Conservation (phyloP, 2,113 vertebrate species). For the Ptilorrhoa leucosticta region DNA sequence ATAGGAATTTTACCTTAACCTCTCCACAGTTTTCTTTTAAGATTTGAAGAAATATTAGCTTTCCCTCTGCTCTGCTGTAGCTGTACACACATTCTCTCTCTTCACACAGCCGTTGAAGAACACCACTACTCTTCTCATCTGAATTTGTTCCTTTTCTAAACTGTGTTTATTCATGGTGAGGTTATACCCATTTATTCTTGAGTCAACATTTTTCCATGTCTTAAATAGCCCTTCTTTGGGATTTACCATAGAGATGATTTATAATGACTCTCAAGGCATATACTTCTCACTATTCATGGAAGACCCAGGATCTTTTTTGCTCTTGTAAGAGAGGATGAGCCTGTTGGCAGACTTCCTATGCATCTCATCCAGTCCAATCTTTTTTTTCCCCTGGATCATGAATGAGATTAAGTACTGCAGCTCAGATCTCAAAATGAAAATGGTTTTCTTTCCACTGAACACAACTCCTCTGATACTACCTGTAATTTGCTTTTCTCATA, state of each 20-base stretch:
- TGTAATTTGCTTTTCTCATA: background rate
- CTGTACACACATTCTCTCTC: background rate
- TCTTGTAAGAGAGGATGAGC: background rate
- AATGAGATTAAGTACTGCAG: background rate
- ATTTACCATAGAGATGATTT: conserved; percentile 22
- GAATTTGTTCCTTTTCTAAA: conserved; percentile 43
- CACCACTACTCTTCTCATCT: background rate
- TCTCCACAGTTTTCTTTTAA: background rate
- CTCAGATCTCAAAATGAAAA: background rate
- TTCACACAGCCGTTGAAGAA: background rate
- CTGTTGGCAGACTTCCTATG: background rate
- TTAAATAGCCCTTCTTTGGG: conserved; percentile 44
- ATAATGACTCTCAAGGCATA: background rate
- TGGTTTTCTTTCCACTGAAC: background rate
- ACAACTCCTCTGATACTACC: background rate
- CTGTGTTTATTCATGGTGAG: conserved; percentile 41
- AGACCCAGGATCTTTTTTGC: background rate
- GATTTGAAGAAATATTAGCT: conserved; percentile 16
- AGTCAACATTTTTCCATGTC: conserved; percentile 48
- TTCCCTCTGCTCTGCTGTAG: background rate
- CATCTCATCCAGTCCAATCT: background rate
- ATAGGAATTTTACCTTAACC: background rate
- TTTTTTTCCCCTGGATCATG: background rate
- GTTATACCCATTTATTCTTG: conserved; percentile 32
- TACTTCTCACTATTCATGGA: background rate